Conservation (phyloP, 2,113 vertebrate genomes). For the Cyprinus carpio region DNA sequence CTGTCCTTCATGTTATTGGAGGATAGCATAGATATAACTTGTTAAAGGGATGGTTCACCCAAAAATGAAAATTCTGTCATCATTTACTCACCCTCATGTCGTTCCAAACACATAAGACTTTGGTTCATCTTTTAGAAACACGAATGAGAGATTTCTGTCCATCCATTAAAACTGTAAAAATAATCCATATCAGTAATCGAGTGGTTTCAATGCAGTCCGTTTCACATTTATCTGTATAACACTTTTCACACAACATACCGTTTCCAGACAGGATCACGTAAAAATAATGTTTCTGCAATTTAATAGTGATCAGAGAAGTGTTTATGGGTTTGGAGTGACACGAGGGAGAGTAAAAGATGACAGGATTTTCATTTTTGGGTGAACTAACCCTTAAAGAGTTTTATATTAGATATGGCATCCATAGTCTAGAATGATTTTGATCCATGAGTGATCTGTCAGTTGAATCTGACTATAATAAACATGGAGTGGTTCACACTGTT, state of each 20-base stretch:
- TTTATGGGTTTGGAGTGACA: background rate
- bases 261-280: too few species aligned
- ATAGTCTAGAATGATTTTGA: background rate
- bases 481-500: background rate
- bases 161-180: background rate
- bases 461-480: background rate
- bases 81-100: background rate
- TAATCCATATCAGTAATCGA: background rate
- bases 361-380: too few species aligned
- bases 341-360: too few species aligned
- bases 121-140: background rate
- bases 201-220: background rate
- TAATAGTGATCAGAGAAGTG: too few species aligned
- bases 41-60: background rate
- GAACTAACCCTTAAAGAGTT: too few species aligned
- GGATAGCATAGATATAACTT: background rate
- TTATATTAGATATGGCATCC: background rate
- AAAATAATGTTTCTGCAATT: too few species aligned
- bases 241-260: too few species aligned
- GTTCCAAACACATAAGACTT: background rate
- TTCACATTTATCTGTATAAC: too few species aligned
- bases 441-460: background rate
- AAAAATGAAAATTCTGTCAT: background rate
- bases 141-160: background rate
- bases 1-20: conserved; percentile 4